Conservation (phyloP, 2,113 vertebrate species). For the Sapajus apella region DNA sequence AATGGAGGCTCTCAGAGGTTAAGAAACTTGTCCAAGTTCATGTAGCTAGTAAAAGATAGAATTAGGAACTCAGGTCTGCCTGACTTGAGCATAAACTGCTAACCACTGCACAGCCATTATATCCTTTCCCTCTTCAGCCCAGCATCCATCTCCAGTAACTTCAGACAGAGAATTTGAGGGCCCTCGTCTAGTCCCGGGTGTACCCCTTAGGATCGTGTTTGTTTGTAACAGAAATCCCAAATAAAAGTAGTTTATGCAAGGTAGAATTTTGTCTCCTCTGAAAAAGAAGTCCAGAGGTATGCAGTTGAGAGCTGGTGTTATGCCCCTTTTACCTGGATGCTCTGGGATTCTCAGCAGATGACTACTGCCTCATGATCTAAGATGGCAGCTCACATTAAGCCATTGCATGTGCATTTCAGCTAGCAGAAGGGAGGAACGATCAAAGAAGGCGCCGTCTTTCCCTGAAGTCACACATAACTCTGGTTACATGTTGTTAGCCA, state of each 20-base stretch:
- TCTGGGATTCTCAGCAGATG: not conserved
- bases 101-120: not conserved
- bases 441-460: not conserved
- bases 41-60: not conserved
- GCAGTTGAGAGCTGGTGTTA: not conserved
- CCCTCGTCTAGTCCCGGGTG: not conserved
- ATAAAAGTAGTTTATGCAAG: not conserved
- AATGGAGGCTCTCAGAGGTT: not conserved
- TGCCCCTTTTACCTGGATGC: not conserved
- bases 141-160: not conserved
- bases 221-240: not conserved
- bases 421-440: not conserved
- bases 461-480: not conserved
- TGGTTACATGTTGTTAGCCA: not conserved
- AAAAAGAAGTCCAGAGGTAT: not conserved
- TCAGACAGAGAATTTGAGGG: not conserved
- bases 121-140: not conserved
- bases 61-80: not conserved
- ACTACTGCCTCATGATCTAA: not conserved
- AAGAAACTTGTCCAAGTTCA: not conserved
- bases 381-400: not conserved
- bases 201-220: not conserved
- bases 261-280: not conserved
- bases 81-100: not conserved
- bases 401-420: not conserved